phyloP scores from a whole-genome alignment of 30 jellyfish, hydroid and myxozoan genomes.

The Chrysaora quinquecirrha region DNA sequence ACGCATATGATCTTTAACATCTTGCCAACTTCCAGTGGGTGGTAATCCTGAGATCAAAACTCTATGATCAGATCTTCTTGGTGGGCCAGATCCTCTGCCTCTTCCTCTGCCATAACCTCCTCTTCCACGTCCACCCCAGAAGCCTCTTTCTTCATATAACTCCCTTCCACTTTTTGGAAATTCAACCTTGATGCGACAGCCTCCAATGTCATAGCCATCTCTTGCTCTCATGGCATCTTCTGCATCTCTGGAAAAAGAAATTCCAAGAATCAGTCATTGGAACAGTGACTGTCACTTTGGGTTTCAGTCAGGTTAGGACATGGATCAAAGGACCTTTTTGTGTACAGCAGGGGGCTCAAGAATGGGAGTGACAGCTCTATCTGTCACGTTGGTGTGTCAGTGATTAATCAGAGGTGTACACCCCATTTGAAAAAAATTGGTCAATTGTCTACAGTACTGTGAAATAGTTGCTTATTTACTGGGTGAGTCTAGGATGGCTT shows the following conservation, averaged over 20 bases:
- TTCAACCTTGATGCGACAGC: constrained; percentile 85
- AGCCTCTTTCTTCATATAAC: constrained; percentile 61
- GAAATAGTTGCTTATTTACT: too few species aligned
- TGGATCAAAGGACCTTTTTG: too few species aligned
- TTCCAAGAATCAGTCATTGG: too few species aligned
- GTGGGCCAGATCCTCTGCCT: constrained; percentile 96
- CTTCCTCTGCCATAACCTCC: constrained; percentile 75
- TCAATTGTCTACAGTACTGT: too few species aligned
- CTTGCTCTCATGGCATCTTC: constrained; percentile 95
- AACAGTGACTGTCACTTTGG: too few species aligned
- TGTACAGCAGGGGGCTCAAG: too few species aligned
- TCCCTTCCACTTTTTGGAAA: constrained; percentile 80
- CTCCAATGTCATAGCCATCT: constrained; percentile 93
- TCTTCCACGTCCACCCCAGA: constrained; percentile 67
- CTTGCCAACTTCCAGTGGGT: constrained; percentile 99
- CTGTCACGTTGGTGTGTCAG: too few species aligned
- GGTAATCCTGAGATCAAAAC: constrained; percentile 94
- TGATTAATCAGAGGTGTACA: too few species aligned
- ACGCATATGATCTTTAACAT: constrained; percentile 96
- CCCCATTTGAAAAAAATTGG: too few species aligned
- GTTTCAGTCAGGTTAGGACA: too few species aligned
- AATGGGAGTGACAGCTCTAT: too few species aligned
- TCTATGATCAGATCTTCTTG: constrained; percentile 91
- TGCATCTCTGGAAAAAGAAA: constrained; percentile 86
- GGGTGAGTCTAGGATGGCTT: too few species aligned